Base-by-base conservation (phyloP, 2,888 invertebrate species). In the Drosophila recens region DNA sequence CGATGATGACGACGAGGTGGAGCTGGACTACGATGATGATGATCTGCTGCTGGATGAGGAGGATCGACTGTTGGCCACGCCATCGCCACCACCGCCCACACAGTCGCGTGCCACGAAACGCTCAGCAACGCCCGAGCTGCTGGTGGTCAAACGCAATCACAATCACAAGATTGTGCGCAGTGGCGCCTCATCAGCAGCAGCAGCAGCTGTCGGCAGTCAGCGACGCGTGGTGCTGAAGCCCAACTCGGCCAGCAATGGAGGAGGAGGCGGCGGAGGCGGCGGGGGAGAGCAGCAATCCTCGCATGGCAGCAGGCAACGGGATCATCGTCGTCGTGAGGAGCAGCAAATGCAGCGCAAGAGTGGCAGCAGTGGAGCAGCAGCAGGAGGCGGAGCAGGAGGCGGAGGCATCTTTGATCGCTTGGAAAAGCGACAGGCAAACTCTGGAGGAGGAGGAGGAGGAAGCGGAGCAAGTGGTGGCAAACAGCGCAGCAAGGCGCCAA, bases 1-100 rank as follows among this genome's bases (percentile, higher is more conserved):
- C 76, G 91, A 85, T 36, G 89, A 91, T 72, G 92, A 85, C 34
- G 89, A 91, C 71, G 92, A 91, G 63, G 91, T 91, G 36, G 91
- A 92, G 52, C 82, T 92, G 23, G 90, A 91, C 52, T 91, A 91
- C 61, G 91, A 92, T 58, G 92, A 91, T 65, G 92, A 92, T 72
- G 92, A 92, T 52, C 74, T 92, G 45, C 79, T 91, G 79, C 75
- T 92, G 34, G 92, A 92, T 34, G 92, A 92, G 77, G 92, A 92
- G 72, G 91, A 91, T 70, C 86, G 92, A 10, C 75, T 92, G 72
- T 72, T 92, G 67, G 92, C 92, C 68, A 91, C 92, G 40, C 91
- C 93, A 57, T 90, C 91, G 52, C 91, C 92, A 15, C 90, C 91
- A 53, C 90, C 90, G 11, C 71, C 72, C 5, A 1, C 27, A 8